Conservation (phyloP, 2,888 invertebrate genomes). For the Sphaerophoria taeniata region DNA sequence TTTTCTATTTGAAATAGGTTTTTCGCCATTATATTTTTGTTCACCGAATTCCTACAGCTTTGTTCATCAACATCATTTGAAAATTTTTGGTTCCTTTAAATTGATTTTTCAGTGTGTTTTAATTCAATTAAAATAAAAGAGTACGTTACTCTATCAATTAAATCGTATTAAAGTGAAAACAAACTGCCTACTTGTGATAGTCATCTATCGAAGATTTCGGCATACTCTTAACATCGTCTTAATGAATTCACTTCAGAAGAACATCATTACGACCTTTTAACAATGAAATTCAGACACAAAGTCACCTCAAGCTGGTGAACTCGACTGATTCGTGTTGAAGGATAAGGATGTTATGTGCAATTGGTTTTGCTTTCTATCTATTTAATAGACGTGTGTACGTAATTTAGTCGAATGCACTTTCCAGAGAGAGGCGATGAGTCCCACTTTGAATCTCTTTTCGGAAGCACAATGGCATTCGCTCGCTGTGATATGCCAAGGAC, state of each 20-base stretch:
- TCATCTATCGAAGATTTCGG: conserved; percentile 31
- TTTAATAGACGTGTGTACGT: conserved; percentile 43
- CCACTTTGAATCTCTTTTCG: too few relatives aligned
- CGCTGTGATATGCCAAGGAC: conserved; percentile 27
- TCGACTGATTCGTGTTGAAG: not conserved
- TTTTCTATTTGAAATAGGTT: too few relatives aligned
- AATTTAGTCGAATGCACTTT: not conserved
- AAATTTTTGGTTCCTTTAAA: too few relatives aligned
- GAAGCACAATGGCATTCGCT: conserved; percentile 38
- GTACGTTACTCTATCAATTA: too few relatives aligned
- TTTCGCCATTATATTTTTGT: too few relatives aligned
- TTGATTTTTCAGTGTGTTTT: too few relatives aligned
- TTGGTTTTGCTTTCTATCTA: conserved; percentile 34
- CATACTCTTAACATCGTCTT: conserved; percentile 18
- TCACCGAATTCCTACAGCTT: too few relatives aligned
- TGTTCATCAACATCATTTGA: too few relatives aligned
- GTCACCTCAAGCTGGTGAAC: not conserved
- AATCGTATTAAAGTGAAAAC: not conserved
- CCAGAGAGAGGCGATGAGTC: not conserved
- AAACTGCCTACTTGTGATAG: conserved; percentile 23
- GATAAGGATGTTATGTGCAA: conserved; percentile 37
- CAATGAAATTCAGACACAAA: conserved; percentile 39
- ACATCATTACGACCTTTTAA: conserved; percentile 59
- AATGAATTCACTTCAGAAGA: conserved; percentile 58
- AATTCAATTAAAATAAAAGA: too few relatives aligned